A percentile compares a stretch with the other conserved stretches of the same genome.
Conservation (phyloP, 2,888 invertebrate genomes). For the Tromatobia lineatoria region DNA sequence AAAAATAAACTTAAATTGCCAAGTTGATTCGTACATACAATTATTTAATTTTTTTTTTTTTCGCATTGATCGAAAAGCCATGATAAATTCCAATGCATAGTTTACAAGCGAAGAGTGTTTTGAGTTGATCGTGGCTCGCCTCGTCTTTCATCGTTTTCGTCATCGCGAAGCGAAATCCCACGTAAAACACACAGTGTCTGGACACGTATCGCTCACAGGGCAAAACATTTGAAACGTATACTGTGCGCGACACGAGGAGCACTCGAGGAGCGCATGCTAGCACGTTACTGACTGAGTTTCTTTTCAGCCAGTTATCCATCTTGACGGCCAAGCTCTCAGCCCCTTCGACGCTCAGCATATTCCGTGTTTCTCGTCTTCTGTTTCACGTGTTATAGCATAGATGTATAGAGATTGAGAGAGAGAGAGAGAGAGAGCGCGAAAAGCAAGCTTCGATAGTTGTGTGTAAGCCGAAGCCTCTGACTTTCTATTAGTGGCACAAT, state of each 20-base stretch:
- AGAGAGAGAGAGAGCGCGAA: slow-evolving; percentile 24
- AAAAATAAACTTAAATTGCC: no score
- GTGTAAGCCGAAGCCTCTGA: slow-evolving; percentile 69
- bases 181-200: slow-evolving; percentile 49
- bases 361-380: slow-evolving; percentile 38
- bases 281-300: slow-evolving; percentile 47
- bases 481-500: slow-evolving; percentile 84
- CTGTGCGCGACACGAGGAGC: slow-evolving; percentile 42
- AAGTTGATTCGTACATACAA: no score
- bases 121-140: slow-evolving; percentile 20
- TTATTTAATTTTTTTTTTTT: no score
- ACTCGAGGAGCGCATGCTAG: slow-evolving; percentile 30
- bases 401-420: slow-evolving; percentile 30
- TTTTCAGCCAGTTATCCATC: slow-evolving; percentile 61
- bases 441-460: slow-evolving; percentile 39
- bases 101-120: slow-evolving; percentile 39
- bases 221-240: slow-evolving; percentile 58
- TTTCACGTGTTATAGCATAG: slow-evolving; percentile 42
- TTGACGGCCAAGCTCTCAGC: slow-evolving; percentile 44
- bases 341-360: slow-evolving; percentile 31
- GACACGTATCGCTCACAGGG: slow-evolving; percentile 45
- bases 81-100: slow-evolving; percentile 31
- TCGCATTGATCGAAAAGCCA: no score
- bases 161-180: slow-evolving; percentile 27
- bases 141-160: slow-evolving; percentile 50